Conservation (phyloP, 2,797 vertebrate species). For the Microctenopoma lineatum region DNA sequence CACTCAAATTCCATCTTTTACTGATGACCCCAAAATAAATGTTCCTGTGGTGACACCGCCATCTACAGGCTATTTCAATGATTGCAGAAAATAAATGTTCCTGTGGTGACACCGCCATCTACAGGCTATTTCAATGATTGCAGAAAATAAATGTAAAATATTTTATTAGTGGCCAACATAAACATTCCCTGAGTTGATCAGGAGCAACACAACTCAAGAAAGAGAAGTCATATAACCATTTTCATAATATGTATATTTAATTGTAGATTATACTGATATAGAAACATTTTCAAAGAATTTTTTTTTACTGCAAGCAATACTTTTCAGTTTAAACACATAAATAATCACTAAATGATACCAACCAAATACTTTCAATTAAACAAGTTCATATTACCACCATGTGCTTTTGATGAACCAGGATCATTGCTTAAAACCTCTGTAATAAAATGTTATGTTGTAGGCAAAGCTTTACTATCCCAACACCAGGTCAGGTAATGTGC, state of each 20-base stretch:
- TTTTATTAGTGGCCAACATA: not conserved
- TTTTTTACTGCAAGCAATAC: slow-evolving; percentile 78
- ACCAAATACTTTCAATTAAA: slow-evolving; percentile 74
- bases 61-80: slow-evolving; percentile 35
- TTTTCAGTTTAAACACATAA: slow-evolving; percentile 78
- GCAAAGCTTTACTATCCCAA: slow-evolving; percentile 77
- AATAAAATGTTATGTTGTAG: slow-evolving; percentile 74
- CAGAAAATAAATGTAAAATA: slow-evolving; percentile 4
- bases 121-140: slow-evolving; percentile 20
- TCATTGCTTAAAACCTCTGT: slow-evolving; percentile 65
- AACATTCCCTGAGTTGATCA: not conserved
- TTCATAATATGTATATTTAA: slow-evolving; percentile 82
- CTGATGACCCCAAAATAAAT: not conserved
- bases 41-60: slow-evolving; percentile 30
- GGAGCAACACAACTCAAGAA: not conserved
- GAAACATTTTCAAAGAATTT: slow-evolving; percentile 82
- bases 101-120: slow-evolving; percentile 47
- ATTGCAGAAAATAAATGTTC: slow-evolving; percentile 3
- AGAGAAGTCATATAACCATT: slow-evolving; percentile 25
- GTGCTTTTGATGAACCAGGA: slow-evolving; percentile 71
- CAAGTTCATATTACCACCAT: slow-evolving; percentile 65
- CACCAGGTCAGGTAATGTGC: slow-evolving; percentile 80
- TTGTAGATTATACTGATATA: slow-evolving; percentile 79
- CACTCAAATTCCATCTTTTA: not conserved
- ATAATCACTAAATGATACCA: slow-evolving; percentile 68